phyloP scores from a whole-genome alignment of 2,797 vertebrate genomes.

The Clangula hyemalis region DNA sequence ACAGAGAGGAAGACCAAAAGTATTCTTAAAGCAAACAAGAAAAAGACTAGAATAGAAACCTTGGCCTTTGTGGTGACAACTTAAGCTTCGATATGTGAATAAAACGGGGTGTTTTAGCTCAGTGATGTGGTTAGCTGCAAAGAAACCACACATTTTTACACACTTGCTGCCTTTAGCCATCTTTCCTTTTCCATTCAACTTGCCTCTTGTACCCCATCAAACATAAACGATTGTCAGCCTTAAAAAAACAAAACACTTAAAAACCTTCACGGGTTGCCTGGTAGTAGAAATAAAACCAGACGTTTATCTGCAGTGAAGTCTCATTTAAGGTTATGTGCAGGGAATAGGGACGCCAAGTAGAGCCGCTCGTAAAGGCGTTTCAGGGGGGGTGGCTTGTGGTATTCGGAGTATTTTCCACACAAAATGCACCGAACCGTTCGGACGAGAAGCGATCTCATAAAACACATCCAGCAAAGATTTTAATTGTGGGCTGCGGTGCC shows the following conservation, averaged over 20 bases:
- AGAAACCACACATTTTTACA: conserved; percentile 1
- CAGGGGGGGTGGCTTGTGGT: background rate
- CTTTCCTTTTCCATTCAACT: conserved; percentile 2
- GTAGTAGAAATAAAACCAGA: background rate
- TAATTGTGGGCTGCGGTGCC: background rate
- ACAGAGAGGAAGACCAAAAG: background rate
- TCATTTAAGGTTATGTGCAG: background rate
- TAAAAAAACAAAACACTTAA: background rate
- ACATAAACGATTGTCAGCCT: background rate
- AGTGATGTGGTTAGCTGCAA: background rate
- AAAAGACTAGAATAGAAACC: conserved; percentile 38
- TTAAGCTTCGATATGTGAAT: conserved; percentile 46
- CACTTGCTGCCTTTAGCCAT: background rate
- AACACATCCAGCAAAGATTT: background rate
- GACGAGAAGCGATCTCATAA: background rate
- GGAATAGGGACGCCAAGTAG: background rate
- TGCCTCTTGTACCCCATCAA: background rate
- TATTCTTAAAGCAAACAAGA: conserved; percentile 55
- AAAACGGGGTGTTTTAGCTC: background rate
- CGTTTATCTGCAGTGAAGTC: background rate
- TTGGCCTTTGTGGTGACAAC: conserved; percentile 33
- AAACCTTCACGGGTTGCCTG: background rate
- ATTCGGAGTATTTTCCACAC: background rate
- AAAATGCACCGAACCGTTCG: background rate
- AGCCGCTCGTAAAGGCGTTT: rapidly evolving